These are phyloP conservation scores for Siniperca obscura DNA, from an alignment of 2,797 vertebrate species.

Conservation along the genomic window DNA sequence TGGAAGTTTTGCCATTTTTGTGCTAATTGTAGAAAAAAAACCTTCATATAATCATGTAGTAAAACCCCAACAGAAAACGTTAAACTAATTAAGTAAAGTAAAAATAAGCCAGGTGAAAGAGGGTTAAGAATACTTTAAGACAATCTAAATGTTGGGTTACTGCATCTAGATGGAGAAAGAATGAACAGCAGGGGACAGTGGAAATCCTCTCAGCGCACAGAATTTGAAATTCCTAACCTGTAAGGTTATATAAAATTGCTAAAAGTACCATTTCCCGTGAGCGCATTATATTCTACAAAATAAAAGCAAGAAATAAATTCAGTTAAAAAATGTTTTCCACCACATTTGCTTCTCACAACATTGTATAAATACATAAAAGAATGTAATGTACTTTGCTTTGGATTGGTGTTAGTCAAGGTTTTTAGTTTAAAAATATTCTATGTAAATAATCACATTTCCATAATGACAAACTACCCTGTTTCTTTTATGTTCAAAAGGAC, in stretches of 20 bases:
- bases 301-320: constrained; percentile 29
- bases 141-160: not conserved
- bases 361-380: not conserved
- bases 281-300: constrained; percentile 39
- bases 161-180: not conserved
- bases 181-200: not conserved
- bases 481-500: not conserved
- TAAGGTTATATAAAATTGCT: not conserved
- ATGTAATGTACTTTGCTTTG: not conserved
- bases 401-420: not conserved
- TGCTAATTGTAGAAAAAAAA: not conserved
- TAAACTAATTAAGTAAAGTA: not conserved
- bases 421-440: not conserved
- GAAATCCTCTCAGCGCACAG: not conserved
- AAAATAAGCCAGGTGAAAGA: not conserved
- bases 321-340: not conserved
- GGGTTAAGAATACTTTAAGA: not conserved
- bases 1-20: not conserved
- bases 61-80: not conserved
- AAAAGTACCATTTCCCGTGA: constrained; percentile 21
- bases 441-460: not conserved
- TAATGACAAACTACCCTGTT: not conserved
- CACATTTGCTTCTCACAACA: not conserved
- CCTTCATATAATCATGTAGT: not conserved
- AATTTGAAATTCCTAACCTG: not conserved